A percentile compares a stretch with the other conserved stretches of the same genome.
phyloP scores from a whole-genome alignment of 2,888 invertebrate genomes.

The Phasia obesa region DNA sequence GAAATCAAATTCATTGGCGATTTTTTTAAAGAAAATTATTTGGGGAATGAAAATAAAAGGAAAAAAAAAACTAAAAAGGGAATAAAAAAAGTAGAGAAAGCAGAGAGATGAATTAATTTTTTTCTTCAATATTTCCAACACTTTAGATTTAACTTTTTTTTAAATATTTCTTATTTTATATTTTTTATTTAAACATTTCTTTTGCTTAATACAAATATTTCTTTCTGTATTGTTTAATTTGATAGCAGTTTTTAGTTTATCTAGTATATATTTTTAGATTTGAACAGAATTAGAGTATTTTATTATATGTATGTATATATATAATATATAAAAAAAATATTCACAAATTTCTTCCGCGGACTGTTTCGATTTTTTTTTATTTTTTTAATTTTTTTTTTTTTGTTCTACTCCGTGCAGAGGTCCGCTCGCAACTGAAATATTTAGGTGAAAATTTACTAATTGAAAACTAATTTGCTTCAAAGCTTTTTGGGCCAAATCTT shows the following conservation, averaged over 20 bases:
- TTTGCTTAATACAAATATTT: not conserved
- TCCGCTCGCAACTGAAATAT: constrained; percentile 83
- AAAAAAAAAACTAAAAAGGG: constrained; percentile 67
- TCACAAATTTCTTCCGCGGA: constrained; percentile 82
- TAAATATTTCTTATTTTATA: constrained; percentile 66
- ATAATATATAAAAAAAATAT: constrained; percentile 38
- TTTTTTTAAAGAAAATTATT: constrained; percentile 44
- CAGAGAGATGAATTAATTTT: constrained; percentile 13
- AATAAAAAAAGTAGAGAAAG: constrained; percentile 49
- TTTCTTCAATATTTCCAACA: constrained; percentile 21
- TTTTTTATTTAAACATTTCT: constrained; percentile 22
- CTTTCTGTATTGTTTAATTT: no score
- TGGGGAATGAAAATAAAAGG: constrained; percentile 63
- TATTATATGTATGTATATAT: constrained; percentile 62
- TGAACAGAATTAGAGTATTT: constrained; percentile 41
- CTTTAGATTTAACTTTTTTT: constrained; percentile 40
- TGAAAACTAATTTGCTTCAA: constrained; percentile 40
- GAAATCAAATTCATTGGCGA: constrained; percentile 67
- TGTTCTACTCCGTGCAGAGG: constrained; percentile 83
- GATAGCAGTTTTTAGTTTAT: constrained; percentile 20
- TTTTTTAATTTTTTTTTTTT: constrained; percentile 73
- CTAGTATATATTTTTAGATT: constrained; percentile 68
- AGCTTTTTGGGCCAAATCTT: constrained; percentile 66
- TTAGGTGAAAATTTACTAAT: constrained; percentile 70
- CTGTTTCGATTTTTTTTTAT: constrained; percentile 76